Percentiles rank a stretch among this genome's conserved stretches.
phyloP scores from a whole-genome alignment of 1,140 invertebrate genomes.

The Acyrthosiphon pisum region DNA sequence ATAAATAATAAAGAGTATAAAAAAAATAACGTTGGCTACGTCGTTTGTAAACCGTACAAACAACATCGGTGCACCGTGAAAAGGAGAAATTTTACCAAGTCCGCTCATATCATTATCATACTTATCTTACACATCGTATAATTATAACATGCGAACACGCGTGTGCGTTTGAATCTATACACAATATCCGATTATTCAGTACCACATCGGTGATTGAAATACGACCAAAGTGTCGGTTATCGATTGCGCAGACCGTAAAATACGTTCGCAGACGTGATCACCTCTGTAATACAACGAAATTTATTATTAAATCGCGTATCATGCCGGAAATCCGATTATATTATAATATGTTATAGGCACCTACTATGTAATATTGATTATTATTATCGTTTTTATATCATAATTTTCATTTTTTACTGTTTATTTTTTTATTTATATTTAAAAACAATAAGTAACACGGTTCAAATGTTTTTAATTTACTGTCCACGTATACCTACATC shows the following conservation, averaged over 20 bases:
- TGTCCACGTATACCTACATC: too few relatives aligned
- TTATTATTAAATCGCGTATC: neutral
- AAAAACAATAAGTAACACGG: too few relatives aligned
- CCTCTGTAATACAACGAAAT: neutral
- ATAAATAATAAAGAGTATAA: neutral
- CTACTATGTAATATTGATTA: too few relatives aligned
- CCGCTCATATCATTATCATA: neutral
- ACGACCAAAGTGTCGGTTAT: too few relatives aligned
- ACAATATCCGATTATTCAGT: neutral
- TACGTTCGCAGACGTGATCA: neutral
- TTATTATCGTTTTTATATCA: too few relatives aligned
- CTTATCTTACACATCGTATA: neutral
- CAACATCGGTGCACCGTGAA: neutral
- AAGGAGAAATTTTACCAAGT: slow-evolving; percentile 14
- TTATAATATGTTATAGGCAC: too few relatives aligned
- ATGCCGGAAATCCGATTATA: neutral
- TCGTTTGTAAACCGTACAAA: neutral
- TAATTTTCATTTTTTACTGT: too few relatives aligned
- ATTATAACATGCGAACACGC: neutral
- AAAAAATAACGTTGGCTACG: neutral
- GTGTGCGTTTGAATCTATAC: neutral
- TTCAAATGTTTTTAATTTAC: too few relatives aligned
- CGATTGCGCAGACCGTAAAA: neutral
- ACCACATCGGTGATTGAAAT: neutral
- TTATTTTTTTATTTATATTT: too few relatives aligned